These are phyloP conservation scores for Propithecus perrieri DNA, from an alignment of 2,797 vertebrate genomes.

Conservation along the genomic window DNA sequence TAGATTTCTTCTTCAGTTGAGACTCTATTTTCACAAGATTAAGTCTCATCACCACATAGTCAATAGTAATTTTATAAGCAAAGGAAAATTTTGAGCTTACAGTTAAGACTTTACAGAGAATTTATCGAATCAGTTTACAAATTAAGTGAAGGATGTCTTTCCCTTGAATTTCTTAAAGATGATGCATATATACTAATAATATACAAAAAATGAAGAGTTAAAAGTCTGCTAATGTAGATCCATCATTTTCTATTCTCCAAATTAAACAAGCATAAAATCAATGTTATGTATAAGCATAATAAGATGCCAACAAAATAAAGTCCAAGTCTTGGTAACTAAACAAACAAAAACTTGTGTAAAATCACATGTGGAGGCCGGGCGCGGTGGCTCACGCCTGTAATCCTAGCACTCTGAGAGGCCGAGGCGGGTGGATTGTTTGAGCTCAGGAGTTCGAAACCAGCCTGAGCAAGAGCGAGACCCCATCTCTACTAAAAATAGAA, in stretches of 20 bases:
- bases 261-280: background rate
- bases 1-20: background rate
- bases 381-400: too few relatives aligned
- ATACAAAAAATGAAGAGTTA: background rate
- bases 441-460: too few relatives aligned
- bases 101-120: background rate
- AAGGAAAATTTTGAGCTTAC: background rate
- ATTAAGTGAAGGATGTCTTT: background rate
- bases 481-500: too few relatives aligned
- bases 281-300: background rate
- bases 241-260: background rate
- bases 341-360: background rate
- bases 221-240: background rate
- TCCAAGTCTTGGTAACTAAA: background rate
- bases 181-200: background rate
- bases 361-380: background rate
- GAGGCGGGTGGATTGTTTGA: too few relatives aligned
- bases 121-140: background rate
- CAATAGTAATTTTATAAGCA: constrained; percentile 12
- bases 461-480: too few relatives aligned
- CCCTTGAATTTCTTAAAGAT: background rate
- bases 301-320: background rate
- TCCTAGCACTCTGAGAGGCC: too few relatives aligned
- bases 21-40: background rate
- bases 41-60: background rate